Base-by-base conservation (phyloP, 1,140 invertebrate species). In the Epicauta chinensis region DNA sequence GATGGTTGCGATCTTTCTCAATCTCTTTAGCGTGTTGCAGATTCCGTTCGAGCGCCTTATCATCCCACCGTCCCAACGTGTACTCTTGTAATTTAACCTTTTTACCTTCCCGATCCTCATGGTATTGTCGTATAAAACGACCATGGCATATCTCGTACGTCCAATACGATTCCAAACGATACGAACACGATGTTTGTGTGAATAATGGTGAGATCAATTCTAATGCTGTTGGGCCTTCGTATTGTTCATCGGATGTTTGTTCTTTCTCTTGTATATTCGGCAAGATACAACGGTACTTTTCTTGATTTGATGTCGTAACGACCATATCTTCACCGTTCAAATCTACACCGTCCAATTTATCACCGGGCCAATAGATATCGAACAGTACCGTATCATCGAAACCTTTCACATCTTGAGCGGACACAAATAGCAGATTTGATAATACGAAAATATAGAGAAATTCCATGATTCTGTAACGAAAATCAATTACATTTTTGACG, bases 71-170 rank as follows among this genome's bases (percentile, higher is more conserved):
- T 1, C 91, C 91, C 2, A 95, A 71, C 57, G 77, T 85, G 66
- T 86, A 94, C 65, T 93, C 87, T 67, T 93, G 89, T 0, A 84
- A 71, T 68, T 84, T 87, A 0, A 83, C 75, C 64, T 83, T 84
- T 65, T 89, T 91, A 54, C 83, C 87, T 71, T 96, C 93, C 55
- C 91, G 80, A 62, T 94, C 91, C 72, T 97, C 94, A 71, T 98
- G 94, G 73, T 93, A 98, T 66, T 98, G 96, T 9, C 89, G 76
- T 2, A 98, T 81, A 70, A 87, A 84, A 58, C 80, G 77, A 3
- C 93, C 93, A 76, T 98, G 95, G 67, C 96, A 98, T 7, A 98
- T 75, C 73, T 98, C 93, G 75, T 98, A 98, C 0, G 89, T 93
- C 96, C 95, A 98, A 70, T 96, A 98, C 34, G 86, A 85, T 70